A percentile compares a stretch with the other conserved stretches of the same genome.
Conservation (phyloP, 2,797 vertebrate genomes). For the Liparis tanakae region DNA sequence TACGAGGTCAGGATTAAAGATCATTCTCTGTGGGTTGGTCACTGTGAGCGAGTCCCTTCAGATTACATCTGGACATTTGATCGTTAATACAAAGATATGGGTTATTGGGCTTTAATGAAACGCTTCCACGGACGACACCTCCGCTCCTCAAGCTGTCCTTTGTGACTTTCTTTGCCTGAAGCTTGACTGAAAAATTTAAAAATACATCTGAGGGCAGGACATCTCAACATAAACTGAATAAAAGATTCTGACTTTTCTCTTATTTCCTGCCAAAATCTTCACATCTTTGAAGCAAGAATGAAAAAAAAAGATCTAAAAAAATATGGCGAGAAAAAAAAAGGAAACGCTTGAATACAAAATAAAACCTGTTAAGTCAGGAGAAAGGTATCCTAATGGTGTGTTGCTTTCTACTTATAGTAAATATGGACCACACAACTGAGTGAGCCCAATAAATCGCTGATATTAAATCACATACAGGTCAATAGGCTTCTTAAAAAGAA, state of each 20-base stretch:
- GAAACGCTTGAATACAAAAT: slow-evolving; percentile 8
- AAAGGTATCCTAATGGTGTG: background rate
- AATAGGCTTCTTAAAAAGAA: slow-evolving; percentile 55
- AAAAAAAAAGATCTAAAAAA: slow-evolving; percentile 3
- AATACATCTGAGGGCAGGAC: slow-evolving; percentile 23
- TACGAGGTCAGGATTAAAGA: background rate
- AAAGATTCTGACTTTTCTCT: background rate
- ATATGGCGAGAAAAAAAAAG: slow-evolving; percentile 10
- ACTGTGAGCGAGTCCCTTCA: background rate
- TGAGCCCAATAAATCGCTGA: slow-evolving; percentile 84
- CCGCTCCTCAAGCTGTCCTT: background rate
- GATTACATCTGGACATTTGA: background rate
- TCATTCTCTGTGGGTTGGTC: background rate
- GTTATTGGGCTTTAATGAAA: background rate
- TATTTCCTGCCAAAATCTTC: slow-evolving; percentile 22
- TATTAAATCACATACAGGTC: slow-evolving; percentile 78
- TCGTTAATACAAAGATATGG: background rate
- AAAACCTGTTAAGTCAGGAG: background rate
- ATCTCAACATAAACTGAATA: slow-evolving; percentile 34
- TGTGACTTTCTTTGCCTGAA: slow-evolving; percentile 14
- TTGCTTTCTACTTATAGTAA: slow-evolving; percentile 76
- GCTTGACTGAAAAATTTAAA: slow-evolving; percentile 5
- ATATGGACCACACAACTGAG: slow-evolving; percentile 75
- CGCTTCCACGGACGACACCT: slow-evolving; percentile 21
- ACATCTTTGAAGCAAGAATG: slow-evolving; percentile 10